phyloP scores from a whole-genome alignment of 2,888 invertebrate genomes.

The Agriopis marginaria region DNA sequence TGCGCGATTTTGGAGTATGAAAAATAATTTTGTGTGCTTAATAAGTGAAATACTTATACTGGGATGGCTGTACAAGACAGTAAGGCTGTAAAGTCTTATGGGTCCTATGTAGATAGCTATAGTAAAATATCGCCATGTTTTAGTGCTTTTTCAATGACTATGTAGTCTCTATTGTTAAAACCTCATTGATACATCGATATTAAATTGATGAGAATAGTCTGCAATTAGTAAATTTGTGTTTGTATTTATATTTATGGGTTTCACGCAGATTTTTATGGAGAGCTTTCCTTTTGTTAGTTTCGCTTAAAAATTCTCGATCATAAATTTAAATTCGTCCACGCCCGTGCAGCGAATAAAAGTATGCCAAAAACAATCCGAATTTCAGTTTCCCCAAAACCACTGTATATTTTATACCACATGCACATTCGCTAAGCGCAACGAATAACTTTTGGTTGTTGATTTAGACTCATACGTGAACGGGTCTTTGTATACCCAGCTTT shows the following conservation, averaged over 20 bases:
- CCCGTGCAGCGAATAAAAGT: conserved; percentile 23
- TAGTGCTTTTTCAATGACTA: too few species aligned
- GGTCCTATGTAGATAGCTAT: too few species aligned
- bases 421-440: conserved; percentile 40
- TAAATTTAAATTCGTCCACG: conserved; percentile 26
- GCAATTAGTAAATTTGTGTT: not conserved
- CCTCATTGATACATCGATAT: too few species aligned
- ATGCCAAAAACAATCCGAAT: conserved; percentile 20
- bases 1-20: too few species aligned
- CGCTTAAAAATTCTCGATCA: conserved; percentile 10
- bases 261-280: not conserved
- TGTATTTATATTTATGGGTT: not conserved
- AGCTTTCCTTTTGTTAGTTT: conserved; percentile 3
- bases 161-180: too few species aligned
- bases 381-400: conserved; percentile 18
- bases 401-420: conserved; percentile 27
- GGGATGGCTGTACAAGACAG: too few species aligned
- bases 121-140: too few species aligned
- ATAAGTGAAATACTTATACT: too few species aligned
- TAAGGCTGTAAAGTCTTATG: too few species aligned
- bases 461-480: conserved; percentile 39
- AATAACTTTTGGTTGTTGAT: conserved; percentile 43
- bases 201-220: too few species aligned
- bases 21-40: too few species aligned
- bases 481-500: conserved; percentile 37